phyloP scores from a whole-genome alignment of 2,888 invertebrate genomes.

The Heliothis peltigera region DNA sequence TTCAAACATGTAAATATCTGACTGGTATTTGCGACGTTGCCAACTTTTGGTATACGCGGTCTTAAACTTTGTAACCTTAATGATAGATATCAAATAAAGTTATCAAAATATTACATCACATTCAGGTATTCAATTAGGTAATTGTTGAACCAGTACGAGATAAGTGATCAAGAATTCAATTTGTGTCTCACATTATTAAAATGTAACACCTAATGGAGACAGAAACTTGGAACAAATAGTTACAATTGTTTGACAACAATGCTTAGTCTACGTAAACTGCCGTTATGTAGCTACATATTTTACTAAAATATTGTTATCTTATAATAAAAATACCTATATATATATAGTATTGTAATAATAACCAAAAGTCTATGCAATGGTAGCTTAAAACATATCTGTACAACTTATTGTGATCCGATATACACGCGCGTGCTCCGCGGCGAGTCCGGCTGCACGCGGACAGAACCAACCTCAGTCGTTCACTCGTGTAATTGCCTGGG shows the following conservation, averaged over 20 bases:
- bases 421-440: no score
- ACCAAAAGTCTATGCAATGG: constrained; percentile 46
- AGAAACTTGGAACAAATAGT: constrained; percentile 14
- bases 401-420: constrained; percentile 48
- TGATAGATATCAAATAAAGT: constrained; percentile 10
- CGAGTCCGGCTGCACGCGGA: no score
- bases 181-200: neutral
- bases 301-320: constrained; percentile 48
- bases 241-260: constrained; percentile 16
- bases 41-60: no score
- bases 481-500: no score
- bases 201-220: neutral
- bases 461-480: no score
- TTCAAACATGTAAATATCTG: no score
- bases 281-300: constrained; percentile 32
- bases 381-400: constrained; percentile 43
- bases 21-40: no score
- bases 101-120: constrained; percentile 33
- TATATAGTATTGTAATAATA: constrained; percentile 30
- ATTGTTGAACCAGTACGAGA: neutral
- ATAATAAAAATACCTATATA: constrained; percentile 58
- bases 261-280: constrained; percentile 16
- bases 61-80: no score
- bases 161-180: neutral
- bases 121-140: no score